Conservation (phyloP, 1,140 invertebrate species). For the Papilio dardanus region DNA sequence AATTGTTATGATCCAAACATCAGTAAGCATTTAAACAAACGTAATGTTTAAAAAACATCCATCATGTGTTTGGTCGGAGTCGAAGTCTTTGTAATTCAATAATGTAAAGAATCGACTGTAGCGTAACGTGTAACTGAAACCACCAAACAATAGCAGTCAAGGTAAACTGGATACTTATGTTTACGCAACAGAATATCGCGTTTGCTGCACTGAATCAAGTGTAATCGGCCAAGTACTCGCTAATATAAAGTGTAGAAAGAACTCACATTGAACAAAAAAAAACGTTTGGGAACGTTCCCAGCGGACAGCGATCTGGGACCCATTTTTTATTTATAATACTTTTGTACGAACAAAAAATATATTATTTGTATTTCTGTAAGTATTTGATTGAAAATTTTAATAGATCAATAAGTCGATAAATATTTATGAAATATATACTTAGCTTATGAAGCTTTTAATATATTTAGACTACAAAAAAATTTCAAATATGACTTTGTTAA, state of each 20-base stretch:
- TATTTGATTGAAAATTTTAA: too few species aligned
- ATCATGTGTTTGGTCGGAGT: background rate
- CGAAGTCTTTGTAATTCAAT: background rate
- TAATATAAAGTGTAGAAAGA: background rate
- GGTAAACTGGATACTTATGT: constrained; percentile 54
- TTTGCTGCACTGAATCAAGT: constrained; percentile 59
- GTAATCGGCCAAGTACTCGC: constrained; percentile 56
- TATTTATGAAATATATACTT: too few species aligned
- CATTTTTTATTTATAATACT: too few species aligned
- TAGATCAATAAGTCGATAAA: too few species aligned
- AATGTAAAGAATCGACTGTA: background rate
- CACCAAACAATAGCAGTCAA: constrained; percentile 50
- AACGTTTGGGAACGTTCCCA: too few species aligned
- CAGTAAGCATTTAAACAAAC: background rate
- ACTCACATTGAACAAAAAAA: background rate
- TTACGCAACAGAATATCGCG: constrained; percentile 49
- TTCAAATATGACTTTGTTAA: too few species aligned
- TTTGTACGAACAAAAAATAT: too few species aligned
- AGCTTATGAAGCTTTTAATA: too few species aligned
- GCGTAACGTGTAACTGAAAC: constrained; percentile 24
- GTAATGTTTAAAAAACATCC: background rate
- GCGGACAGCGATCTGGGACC: too few species aligned
- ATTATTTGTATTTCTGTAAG: too few species aligned
- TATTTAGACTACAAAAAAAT: too few species aligned
- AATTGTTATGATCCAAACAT: too few species aligned